phyloP scores from a whole-genome alignment of 2,113 vertebrate species.

The Atherinomorus stipes region DNA sequence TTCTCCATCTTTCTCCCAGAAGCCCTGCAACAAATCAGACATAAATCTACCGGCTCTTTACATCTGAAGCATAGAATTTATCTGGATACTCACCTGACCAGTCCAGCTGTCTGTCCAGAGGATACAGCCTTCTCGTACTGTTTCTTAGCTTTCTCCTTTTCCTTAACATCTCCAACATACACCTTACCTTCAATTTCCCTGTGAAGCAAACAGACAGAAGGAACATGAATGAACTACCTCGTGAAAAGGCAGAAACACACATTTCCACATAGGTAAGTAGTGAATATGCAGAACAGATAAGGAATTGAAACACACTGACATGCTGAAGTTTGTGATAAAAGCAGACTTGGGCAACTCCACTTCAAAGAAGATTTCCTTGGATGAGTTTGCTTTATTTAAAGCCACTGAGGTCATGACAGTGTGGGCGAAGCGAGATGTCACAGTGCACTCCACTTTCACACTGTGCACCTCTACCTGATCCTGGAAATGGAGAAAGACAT shows the following conservation, averaged over 20 bases:
- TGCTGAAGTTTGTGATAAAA: slow-evolving; percentile 96
- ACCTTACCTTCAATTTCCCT: slow-evolving; percentile 88
- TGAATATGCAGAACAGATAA: background rate
- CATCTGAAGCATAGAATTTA: no score
- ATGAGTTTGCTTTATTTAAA: slow-evolving; percentile 85
- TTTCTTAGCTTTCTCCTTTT: slow-evolving; percentile 90
- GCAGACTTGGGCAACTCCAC: slow-evolving; percentile 94
- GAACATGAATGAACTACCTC: background rate
- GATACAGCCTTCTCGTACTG: slow-evolving; percentile 91
- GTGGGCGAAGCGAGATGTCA: slow-evolving; percentile 91
- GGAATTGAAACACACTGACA: slow-evolving; percentile 81
- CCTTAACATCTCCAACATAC: slow-evolving; percentile 90
- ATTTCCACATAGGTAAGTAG: no score
- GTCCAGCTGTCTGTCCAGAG: slow-evolving; percentile 87
- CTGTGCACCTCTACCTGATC: slow-evolving; percentile 78
- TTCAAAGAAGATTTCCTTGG: slow-evolving; percentile 90
- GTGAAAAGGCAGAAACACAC: background rate
- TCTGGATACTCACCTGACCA: slow-evolving; percentile 87
- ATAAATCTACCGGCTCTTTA: no score
- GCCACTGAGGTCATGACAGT: slow-evolving; percentile 91
- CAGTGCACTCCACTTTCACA: slow-evolving; percentile 88
- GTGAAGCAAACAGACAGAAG: slow-evolving; percentile 72
- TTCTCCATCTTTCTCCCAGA: slow-evolving; percentile 94
- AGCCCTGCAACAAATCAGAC: slow-evolving; percentile 44
- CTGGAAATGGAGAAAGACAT: background rate